These are phyloP conservation scores for Hemibagrus guttatus DNA, from an alignment of 2,797 vertebrate genomes.

Conservation along the genomic window DNA sequence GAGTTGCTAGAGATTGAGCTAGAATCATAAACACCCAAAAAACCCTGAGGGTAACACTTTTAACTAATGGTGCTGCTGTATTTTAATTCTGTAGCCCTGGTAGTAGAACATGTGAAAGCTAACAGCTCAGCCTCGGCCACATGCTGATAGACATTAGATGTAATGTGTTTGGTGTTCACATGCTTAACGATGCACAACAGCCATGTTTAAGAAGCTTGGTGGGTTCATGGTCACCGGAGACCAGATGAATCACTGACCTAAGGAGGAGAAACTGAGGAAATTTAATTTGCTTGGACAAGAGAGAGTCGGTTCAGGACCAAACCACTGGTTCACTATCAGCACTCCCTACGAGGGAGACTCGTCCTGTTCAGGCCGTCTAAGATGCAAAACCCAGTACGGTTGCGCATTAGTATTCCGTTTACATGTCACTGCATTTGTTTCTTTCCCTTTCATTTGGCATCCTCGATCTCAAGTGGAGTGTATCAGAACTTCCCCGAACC, in stretches of 20 bases:
- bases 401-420: conserved; percentile 37
- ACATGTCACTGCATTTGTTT: conserved; percentile 30
- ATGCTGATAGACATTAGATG: conserved; percentile 30
- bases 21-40: background rate
- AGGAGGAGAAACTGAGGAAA: conserved; percentile 28
- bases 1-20: background rate
- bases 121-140: background rate
- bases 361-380: background rate
- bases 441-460: conserved; percentile 5
- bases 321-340: background rate
- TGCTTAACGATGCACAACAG: conserved; percentile 34
- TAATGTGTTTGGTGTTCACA: conserved; percentile 21
- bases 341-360: background rate
- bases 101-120: background rate
- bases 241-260: conserved; percentile 1
- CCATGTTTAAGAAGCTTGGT: conserved; percentile 23
- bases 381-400: background rate
- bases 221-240: conserved; percentile 20
- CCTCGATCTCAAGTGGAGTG: conserved; percentile 11
- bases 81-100: background rate
- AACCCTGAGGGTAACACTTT: background rate
- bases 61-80: no score
- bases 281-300: conserved; percentile 38
- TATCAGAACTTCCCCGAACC: conserved; percentile 35
- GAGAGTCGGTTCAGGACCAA: conserved; percentile 11